Evolutionary conservation across 2,797 vertebrate species (phyloP).

Genomic region (Myotis findleyi): DNA sequence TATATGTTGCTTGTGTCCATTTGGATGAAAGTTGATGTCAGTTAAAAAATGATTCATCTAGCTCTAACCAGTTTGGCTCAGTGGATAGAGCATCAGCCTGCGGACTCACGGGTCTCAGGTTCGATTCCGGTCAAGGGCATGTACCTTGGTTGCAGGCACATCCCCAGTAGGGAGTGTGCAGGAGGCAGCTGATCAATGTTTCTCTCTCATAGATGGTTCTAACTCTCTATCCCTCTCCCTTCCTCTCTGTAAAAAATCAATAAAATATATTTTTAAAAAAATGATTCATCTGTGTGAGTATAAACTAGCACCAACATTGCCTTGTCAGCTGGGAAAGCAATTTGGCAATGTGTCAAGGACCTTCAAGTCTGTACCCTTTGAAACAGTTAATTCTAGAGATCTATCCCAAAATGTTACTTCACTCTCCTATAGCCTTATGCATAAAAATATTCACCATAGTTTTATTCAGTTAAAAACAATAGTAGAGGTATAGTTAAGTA

Average conservation of each 20-base stretch:
- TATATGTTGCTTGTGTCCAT: background rate
- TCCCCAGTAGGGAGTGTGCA: no score
- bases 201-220: no score
- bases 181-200: no score
- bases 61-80: no score
- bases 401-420: background rate
- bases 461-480: constrained; percentile 7
- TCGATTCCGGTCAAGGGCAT: no score
- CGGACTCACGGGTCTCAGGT: no score
- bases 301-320: constrained; percentile 1
- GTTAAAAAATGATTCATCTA: constrained; percentile 50
- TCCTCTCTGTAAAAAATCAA: no score
- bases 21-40: constrained; percentile 13
- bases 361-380: background rate
- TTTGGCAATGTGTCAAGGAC: constrained; percentile 25
- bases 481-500: constrained; percentile 8
- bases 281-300: constrained; percentile 18
- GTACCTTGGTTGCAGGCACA: no score
- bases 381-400: background rate
- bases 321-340: background rate
- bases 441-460: constrained; percentile 8
- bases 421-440: background rate
- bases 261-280: background rate
- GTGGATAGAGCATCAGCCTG: no score
- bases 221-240: no score